Evolutionary conservation across 2,113 vertebrate species (phyloP).

Genomic region (Rhagologus leucostigma): DNA sequence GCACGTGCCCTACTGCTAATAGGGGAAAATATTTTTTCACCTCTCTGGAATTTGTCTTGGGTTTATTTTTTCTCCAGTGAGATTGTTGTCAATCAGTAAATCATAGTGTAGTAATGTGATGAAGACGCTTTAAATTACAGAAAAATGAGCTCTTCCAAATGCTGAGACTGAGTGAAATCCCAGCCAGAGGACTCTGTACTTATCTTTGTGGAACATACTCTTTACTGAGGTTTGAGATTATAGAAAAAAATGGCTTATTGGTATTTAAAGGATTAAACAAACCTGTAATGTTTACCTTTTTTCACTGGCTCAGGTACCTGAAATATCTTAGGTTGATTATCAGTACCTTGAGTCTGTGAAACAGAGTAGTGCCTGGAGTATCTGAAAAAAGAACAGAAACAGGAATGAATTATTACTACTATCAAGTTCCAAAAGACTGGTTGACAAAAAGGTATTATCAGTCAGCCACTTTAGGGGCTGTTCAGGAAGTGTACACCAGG

Average conservation of each 20-base stretch:
- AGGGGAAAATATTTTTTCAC: not conserved
- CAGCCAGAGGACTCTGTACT: not conserved
- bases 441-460: not conserved
- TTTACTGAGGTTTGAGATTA: not conserved
- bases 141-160: not conserved
- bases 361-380: not conserved
- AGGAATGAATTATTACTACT: not conserved
- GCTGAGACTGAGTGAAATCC: not conserved
- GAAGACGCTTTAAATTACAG: not conserved
- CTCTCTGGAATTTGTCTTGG: not conserved
- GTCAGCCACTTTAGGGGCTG: not conserved
- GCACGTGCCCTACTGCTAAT: not conserved
- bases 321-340: not conserved
- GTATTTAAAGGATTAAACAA: not conserved
- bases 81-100: not conserved
- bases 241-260: not conserved
- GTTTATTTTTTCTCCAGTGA: not conserved
- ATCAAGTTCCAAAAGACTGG: not conserved
- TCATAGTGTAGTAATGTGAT: not conserved
- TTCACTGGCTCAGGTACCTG: not conserved
- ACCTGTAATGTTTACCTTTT: conserved; percentile 8
- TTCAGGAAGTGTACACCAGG: not conserved
- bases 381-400: not conserved
- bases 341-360: conserved; percentile 9
- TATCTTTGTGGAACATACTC: not conserved